Evolutionary conservation across 2,888 invertebrate genomes (phyloP), one percentile per base, ranked within the genome.

Genomic region (Pandemis cinnamomeana): DNA sequence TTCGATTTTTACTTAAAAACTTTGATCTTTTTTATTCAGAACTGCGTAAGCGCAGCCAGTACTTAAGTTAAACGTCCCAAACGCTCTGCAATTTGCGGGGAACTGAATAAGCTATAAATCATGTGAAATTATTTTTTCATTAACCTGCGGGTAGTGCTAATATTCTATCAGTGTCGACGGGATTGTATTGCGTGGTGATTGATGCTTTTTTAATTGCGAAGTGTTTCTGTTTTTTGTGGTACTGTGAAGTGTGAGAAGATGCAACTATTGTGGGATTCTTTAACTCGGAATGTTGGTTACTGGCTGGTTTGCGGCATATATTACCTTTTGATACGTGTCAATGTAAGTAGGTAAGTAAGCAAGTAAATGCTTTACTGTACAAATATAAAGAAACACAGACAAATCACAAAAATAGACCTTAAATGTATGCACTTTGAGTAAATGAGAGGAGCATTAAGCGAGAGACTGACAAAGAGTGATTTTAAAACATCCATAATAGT

Each of bases 81-180:
- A 92, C 91, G 87, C 89, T 83, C 85, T 81, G 90, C 91, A 93
- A 93, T 93, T 93, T 92, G 88, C 89, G 81, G 82, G 79, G 84
- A 80, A 80, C 85, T 92, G 93, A 94, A 89, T 94, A 90, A 94
- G 93, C 93, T 91, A 94, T 94, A 94, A 93, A 94, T 94, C 93
- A 88, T 86, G 86, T 79, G 84, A 89, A 93, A 92, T 92, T 92
- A 92, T 93, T 91, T 92, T 92, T 93, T 91, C 92, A 92, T 92
- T 92, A 90, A 27, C 58, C 83, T 79, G 82, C 78, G 77, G 79
- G 84, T 80, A 89, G 91, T 80, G 83, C 87, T 91, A 86, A 87
- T 88, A 90, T 84, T 91, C 89, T 91, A 90, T 91, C 88, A 91
- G 89, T 85, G 84, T 76, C 79, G 88, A 82, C 90, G 81, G 77